A percentile compares a stretch with the other conserved stretches of the same genome.
phyloP scores from a whole-genome alignment of 1,140 invertebrate genomes.

The Forficula auricularia region DNA sequence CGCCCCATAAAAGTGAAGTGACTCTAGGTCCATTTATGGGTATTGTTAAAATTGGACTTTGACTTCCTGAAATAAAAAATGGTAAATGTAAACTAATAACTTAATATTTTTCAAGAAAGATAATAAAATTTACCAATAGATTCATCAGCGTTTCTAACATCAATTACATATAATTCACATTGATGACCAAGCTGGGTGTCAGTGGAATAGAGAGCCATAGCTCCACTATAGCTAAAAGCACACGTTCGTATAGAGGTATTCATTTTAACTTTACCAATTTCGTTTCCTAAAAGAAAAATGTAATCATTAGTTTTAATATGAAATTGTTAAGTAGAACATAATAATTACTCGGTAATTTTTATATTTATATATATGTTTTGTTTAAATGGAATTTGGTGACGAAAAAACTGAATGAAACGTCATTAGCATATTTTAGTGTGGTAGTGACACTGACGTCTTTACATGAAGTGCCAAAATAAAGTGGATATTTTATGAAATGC shows the following conservation, averaged over 20 bases:
- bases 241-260: constrained; percentile 82
- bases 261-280: constrained; percentile 55
- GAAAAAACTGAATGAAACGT: no score
- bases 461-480: no score
- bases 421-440: no score
- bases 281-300: constrained; percentile 34
- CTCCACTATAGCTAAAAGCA: constrained; percentile 82
- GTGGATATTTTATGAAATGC: no score
- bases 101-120: not conserved
- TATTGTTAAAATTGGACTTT: constrained; percentile 41
- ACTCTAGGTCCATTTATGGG: constrained; percentile 58
- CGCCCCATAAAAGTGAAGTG: constrained; percentile 82
- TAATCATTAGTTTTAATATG: no score
- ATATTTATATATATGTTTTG: not conserved
- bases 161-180: constrained; percentile 77
- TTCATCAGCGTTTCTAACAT: constrained; percentile 52
- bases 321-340: not conserved
- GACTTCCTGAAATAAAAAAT: constrained; percentile 14
- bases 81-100: not conserved
- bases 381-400: no score
- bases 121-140: constrained; percentile 25
- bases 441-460: no score
- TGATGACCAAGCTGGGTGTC: constrained; percentile 78
- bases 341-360: not conserved
- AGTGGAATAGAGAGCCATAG: constrained; percentile 80